A percentile compares a stretch with the other conserved stretches of the same genome.
Conservation (phyloP, 2,797 vertebrate genomes). For the Prunella strophiata region DNA sequence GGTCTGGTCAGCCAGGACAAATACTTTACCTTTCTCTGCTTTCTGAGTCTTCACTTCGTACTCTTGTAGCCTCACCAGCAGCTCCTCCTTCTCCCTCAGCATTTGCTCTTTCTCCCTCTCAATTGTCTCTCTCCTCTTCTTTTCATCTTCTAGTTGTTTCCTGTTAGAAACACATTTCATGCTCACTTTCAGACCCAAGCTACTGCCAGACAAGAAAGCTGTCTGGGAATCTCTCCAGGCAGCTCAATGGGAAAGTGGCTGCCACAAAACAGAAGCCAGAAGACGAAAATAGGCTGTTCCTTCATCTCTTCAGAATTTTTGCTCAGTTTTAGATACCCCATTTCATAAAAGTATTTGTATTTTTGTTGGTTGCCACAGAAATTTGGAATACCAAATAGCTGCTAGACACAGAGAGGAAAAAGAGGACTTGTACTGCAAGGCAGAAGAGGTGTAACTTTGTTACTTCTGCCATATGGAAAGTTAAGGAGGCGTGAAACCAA, state of each 20-base stretch:
- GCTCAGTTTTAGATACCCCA: not conserved
- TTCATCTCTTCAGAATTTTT: not conserved
- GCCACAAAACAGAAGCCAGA: not conserved
- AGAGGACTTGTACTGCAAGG: not conserved
- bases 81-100: constrained; percentile 89
- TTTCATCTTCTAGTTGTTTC: constrained; percentile 91
- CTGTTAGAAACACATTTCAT: constrained; percentile 73
- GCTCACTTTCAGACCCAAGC: not conserved
- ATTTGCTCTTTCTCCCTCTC: constrained; percentile 92
- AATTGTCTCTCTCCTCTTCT: constrained; percentile 89
- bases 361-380: not conserved
- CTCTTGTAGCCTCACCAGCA: constrained; percentile 87
- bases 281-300: not conserved
- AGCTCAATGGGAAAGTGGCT: not conserved
- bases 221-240: not conserved
- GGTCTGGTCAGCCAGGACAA: not conserved
- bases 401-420: not conserved
- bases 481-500: not conserved
- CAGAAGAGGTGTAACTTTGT: not conserved
- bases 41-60: constrained; percentile 92
- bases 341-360: not conserved
- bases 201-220: not conserved
- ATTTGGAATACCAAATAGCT: not conserved
- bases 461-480: not conserved
- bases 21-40: constrained; percentile 87